A percentile compares a stretch with the other conserved stretches of the same genome.
These are phyloP conservation scores for Nasonia longicornis DNA, from an alignment of 1,140 invertebrate species.

Conservation along the genomic window DNA sequence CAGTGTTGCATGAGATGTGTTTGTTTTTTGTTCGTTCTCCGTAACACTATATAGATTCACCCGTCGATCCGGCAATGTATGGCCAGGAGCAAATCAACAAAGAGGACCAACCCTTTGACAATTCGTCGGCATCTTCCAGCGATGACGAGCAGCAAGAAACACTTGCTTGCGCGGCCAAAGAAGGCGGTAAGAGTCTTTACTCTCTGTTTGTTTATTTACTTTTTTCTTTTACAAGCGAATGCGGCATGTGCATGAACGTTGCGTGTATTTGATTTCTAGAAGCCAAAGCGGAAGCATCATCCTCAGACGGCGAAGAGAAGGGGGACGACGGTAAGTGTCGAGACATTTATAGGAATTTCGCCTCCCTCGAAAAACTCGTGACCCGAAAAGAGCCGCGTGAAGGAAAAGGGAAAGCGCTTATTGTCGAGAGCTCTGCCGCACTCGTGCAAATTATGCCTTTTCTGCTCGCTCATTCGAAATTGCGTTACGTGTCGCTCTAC, in stretches of 20 bases:
- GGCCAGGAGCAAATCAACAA: conserved; percentile 52
- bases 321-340: conserved; percentile 59
- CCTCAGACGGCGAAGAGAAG: conserved; percentile 65
- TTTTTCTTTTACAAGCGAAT: background rate
- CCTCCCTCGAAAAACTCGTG: background rate
- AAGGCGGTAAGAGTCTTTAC: conserved; percentile 57
- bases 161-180: conserved; percentile 61
- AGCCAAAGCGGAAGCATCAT: conserved; percentile 65
- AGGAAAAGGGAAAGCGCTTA: background rate
- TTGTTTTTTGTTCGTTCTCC: background rate
- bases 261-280: conserved; percentile 59
- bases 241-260: conserved; percentile 60
- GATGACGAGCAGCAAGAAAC: conserved; percentile 66
- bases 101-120: conserved; percentile 54
- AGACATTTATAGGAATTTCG: background rate
- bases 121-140: conserved; percentile 54
- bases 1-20: conserved; percentile 25
- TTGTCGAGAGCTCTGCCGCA: background rate
- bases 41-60: conserved; percentile 57
- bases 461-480: background rate
- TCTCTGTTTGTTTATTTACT: conserved; percentile 29
- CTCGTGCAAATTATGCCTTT: conserved; percentile 1
- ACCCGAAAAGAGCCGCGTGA: background rate
- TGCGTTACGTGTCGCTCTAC: background rate
- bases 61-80: conserved; percentile 52